Conservation (phyloP, 2,113 vertebrate genomes). For the Epinephelus fuscoguttatus region DNA sequence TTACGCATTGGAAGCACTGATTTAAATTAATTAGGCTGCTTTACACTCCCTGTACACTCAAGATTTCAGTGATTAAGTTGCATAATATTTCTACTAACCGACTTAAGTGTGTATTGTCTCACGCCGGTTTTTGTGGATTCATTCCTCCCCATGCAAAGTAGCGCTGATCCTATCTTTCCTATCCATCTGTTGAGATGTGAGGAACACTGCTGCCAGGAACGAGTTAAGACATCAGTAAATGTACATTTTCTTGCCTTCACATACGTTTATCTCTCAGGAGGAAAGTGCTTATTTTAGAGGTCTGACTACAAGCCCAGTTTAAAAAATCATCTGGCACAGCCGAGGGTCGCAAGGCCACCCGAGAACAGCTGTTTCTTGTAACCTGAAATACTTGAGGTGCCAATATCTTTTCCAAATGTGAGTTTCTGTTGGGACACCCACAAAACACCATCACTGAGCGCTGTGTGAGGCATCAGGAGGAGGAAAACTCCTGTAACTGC, state of each 20-base stretch:
- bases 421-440: conserved; percentile 67
- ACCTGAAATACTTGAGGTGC: conserved; percentile 84
- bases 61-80: not conserved
- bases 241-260: not conserved
- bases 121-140: not conserved
- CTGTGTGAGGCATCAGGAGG: not conserved
- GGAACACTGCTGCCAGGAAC: not conserved
- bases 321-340: conserved; percentile 44
- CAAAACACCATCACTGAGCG: conserved; percentile 43
- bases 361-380: conserved; percentile 87
- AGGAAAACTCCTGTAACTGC: not conserved
- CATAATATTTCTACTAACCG: not conserved
- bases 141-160: not conserved
- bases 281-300: conserved; percentile 1
- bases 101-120: not conserved
- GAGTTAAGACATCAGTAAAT: not conserved
- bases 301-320: conserved; percentile 28
- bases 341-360: conserved; percentile 68
- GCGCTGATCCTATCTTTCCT: not conserved
- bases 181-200: conserved; percentile 9
- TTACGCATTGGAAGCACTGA: conserved; percentile 8
- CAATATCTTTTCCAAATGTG: conserved; percentile 84
- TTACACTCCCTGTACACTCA: not conserved
- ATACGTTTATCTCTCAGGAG: not conserved
- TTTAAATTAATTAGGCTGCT: not conserved